These are phyloP conservation scores for Beris chalybata DNA, from an alignment of 2,888 invertebrate species.

Conservation along the genomic window DNA sequence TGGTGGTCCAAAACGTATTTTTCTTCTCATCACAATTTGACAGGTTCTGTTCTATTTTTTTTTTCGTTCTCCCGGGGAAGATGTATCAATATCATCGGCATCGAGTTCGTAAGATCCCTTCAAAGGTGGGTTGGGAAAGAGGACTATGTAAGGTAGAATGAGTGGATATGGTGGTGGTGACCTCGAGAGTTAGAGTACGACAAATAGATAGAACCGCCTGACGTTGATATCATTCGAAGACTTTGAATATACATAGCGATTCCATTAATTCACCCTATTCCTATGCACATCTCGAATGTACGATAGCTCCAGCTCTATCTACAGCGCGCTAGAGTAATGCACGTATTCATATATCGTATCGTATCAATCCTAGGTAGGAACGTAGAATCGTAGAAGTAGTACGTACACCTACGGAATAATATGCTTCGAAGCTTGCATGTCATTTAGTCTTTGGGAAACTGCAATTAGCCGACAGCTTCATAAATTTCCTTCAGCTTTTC, in stretches of 20 bases:
- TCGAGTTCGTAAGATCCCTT: too few species aligned
- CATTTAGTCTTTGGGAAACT: conserved; percentile 54
- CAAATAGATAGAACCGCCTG: too few species aligned
- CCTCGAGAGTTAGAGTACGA: too few species aligned
- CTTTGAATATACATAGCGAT: conserved; percentile 21
- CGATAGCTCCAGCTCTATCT: neutral
- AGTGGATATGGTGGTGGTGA: too few species aligned
- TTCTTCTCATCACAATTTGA: conserved; percentile 31
- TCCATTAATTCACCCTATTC: conserved; percentile 30
- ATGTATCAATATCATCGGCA: conserved; percentile 25
- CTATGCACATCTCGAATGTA: conserved; percentile 14
- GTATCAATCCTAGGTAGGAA: neutral
- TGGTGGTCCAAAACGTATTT: conserved; percentile 32
- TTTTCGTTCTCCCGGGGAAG: neutral
- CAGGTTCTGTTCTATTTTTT: conserved; percentile 2
- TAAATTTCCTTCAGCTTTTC: conserved; percentile 51
- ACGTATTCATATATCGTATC: neutral
- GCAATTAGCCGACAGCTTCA: conserved; percentile 56
- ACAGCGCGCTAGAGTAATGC: too few species aligned
- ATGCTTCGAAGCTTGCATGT: conserved; percentile 47
- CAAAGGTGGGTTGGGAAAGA: too few species aligned
- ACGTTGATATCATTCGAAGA: conserved; percentile 8
- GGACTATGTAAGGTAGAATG: too few species aligned
- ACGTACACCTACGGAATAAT: neutral
- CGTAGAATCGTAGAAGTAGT: neutral